phyloP scores from a whole-genome alignment of 2,888 invertebrate genomes.

The Drosophila atripex region DNA sequence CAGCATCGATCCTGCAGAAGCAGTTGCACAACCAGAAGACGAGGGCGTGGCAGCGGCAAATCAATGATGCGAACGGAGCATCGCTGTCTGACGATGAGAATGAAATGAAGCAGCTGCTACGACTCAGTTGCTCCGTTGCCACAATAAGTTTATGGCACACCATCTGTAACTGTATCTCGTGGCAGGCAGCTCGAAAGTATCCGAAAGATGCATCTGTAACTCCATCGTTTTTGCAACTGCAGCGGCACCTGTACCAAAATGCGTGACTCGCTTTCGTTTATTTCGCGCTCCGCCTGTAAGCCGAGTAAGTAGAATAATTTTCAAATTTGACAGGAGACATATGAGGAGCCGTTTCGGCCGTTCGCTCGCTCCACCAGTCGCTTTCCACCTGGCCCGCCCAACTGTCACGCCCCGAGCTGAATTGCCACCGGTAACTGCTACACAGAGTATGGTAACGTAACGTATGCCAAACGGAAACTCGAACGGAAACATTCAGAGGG shows the following conservation, averaged over 20 bases:
- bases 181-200: slow-evolving; percentile 26
- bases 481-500: slow-evolving; percentile 67
- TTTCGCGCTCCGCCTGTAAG: slow-evolving; percentile 66
- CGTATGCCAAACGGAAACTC: slow-evolving; percentile 63
- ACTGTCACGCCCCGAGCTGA: slow-evolving; percentile 26
- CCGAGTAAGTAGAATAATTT: slow-evolving; percentile 72
- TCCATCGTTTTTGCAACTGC: slow-evolving; percentile 19
- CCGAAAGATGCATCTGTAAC: slow-evolving; percentile 46
- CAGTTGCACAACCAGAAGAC: slow-evolving; percentile 6
- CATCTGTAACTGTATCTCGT: slow-evolving; percentile 57
- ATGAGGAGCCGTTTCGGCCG: slow-evolving; percentile 49
- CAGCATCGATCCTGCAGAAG: slow-evolving; percentile 36
- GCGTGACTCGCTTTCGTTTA: slow-evolving; percentile 37
- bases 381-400: slow-evolving; percentile 12
- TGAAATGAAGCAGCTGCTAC: slow-evolving; percentile 57
- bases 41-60: slow-evolving; percentile 35
- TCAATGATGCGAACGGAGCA: slow-evolving; percentile 57
- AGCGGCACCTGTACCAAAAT: slow-evolving; percentile 26
- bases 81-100: slow-evolving; percentile 38
- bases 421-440: slow-evolving; percentile 43
- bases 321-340: slow-evolving; percentile 76
- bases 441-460: slow-evolving; percentile 34
- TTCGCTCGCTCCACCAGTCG: not conserved
- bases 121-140: slow-evolving; percentile 51
- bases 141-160: slow-evolving; percentile 59